A percentile compares a stretch with the other conserved stretches of the same genome.
Evolutionary conservation across 2,888 invertebrate genomes (phyloP).

Genomic region (Desoria tigrina): DNA sequence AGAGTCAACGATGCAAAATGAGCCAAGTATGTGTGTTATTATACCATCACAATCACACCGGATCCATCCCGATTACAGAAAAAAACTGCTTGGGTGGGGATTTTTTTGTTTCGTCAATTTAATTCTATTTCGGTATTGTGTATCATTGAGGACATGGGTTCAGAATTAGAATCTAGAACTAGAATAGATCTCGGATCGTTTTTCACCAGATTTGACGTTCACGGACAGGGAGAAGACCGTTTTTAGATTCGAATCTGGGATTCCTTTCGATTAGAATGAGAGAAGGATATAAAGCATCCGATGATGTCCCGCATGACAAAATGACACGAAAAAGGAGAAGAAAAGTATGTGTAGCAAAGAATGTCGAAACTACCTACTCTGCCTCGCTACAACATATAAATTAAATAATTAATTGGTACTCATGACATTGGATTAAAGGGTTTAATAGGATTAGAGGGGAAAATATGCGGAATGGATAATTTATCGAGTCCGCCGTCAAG

Average conservation of each 20-base stretch:
- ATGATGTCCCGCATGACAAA: not conserved
- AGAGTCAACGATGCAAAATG: not conserved
- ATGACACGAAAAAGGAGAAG: not conserved
- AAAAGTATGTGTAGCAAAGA: too few relatives aligned
- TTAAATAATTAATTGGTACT: not conserved
- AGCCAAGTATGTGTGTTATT: not conserved
- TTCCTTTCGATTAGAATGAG: too few relatives aligned
- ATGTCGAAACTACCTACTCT: not conserved
- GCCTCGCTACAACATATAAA: not conserved
- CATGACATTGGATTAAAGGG: slow-evolving; percentile 8
- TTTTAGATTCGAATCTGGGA: too few relatives aligned
- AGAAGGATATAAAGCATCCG: not conserved
- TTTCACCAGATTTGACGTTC: too few relatives aligned
- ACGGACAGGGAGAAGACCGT: too few relatives aligned
- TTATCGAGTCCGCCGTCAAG: slow-evolving; percentile 13
- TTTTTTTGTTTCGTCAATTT: too few relatives aligned
- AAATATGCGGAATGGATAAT: not conserved
- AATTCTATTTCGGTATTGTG: not conserved
- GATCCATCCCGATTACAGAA: too few relatives aligned
- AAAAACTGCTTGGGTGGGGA: not conserved
- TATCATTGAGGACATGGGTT: not conserved
- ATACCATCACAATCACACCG: not conserved
- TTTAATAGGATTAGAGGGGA: not conserved
- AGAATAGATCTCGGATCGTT: too few relatives aligned
- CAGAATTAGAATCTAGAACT: not conserved